Percentiles rank a stretch among this genome's conserved stretches.
These are phyloP conservation scores for Oreocharis arfaki DNA, from an alignment of 2,113 vertebrate genomes.

Conservation along the genomic window DNA sequence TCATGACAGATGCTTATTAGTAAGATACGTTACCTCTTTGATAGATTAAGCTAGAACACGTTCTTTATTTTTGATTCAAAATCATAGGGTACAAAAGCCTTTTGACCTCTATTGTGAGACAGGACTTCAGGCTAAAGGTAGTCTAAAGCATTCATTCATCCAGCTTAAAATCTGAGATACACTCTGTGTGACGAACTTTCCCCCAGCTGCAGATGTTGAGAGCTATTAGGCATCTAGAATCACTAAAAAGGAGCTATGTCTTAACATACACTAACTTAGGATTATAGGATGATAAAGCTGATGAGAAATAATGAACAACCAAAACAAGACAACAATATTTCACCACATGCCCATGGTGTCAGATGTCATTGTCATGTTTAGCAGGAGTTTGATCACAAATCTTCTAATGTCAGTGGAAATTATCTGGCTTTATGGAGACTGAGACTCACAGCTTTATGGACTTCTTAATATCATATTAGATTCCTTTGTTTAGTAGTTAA, in stretches of 20 bases:
- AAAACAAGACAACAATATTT: not conserved
- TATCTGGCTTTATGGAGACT: not conserved
- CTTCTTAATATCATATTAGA: not conserved
- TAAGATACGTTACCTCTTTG: not conserved
- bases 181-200: not conserved
- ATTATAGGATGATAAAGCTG: not conserved
- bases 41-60: not conserved
- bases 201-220: not conserved
- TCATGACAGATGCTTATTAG: rapidly evolving
- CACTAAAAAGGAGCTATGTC: not conserved
- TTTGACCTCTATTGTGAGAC: not conserved
- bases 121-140: not conserved
- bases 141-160: not conserved
- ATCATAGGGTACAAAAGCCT: not conserved
- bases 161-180: not conserved
- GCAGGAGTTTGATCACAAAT: not conserved
- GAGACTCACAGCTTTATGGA: not conserved
- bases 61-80: not conserved
- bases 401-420: not conserved
- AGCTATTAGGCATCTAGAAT: not conserved
- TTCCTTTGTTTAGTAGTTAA: not conserved
- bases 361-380: not conserved
- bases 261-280: not conserved
- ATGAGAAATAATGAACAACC: not conserved
- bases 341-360: not conserved